A percentile compares a stretch with the other conserved stretches of the same genome.
phyloP scores from a whole-genome alignment of 2,888 invertebrate genomes.

The Geotrupes spiniger region DNA sequence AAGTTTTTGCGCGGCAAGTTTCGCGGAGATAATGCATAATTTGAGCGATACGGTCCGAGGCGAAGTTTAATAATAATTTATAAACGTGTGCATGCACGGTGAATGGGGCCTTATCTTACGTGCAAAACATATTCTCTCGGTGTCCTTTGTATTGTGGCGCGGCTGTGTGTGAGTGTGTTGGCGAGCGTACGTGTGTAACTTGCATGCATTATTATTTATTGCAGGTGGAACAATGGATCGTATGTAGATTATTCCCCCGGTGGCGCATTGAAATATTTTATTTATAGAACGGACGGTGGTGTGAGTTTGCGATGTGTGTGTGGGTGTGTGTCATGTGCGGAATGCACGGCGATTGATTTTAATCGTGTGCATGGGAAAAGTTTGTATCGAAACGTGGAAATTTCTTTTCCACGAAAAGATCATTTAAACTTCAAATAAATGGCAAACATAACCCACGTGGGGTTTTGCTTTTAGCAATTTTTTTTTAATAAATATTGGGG shows the following conservation, averaged over 20 bases:
- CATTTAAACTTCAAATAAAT: no score
- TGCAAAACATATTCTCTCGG: slow-evolving; percentile 2
- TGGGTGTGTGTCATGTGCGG: no score
- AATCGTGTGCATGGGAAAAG: no score
- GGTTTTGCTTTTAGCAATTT: no score
- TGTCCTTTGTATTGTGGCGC: slow-evolving; percentile 1
- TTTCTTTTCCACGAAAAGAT: no score
- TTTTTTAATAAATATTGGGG: no score
- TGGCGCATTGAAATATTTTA: not conserved
- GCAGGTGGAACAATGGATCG: slow-evolving; percentile 6
- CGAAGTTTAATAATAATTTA: slow-evolving; percentile 7
- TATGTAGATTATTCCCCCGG: not conserved
- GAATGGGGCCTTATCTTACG: slow-evolving; percentile 7
- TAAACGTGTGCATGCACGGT: slow-evolving; percentile 1
- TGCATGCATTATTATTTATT: slow-evolving; percentile 5
- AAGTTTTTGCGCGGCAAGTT: slow-evolving; percentile 4
- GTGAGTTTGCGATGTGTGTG: no score
- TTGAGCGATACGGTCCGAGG: not conserved
- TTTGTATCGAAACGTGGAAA: no score
- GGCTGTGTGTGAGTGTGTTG: not conserved
- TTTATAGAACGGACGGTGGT: no score
- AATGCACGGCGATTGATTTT: no score
- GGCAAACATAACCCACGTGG: no score
- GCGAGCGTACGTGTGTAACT: slow-evolving; percentile 1
- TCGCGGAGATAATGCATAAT: slow-evolving; percentile 4